Conservation (phyloP, 1,140 invertebrate genomes). For the Pinna nobilis region DNA sequence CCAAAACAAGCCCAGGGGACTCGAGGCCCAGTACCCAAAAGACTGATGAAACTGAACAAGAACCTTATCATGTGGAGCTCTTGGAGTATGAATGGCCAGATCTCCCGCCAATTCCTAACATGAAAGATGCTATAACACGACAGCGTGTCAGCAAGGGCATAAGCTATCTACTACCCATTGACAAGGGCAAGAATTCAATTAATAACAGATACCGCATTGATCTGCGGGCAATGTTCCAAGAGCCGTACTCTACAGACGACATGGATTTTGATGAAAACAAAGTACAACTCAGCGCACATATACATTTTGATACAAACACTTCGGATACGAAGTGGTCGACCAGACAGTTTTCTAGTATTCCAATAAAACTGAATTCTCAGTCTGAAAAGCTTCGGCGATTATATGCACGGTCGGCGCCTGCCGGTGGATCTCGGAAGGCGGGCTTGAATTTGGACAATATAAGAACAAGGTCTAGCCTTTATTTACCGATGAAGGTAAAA, state of each 20-base stretch:
- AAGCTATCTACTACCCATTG: constrained; percentile 67
- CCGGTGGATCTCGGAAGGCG: constrained; percentile 48
- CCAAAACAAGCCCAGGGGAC: constrained; percentile 35
- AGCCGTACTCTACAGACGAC: constrained; percentile 61
- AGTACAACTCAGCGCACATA: constrained; percentile 58
- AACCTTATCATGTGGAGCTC: constrained; percentile 56
- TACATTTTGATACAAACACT: constrained; percentile 63
- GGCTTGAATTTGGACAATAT: constrained; percentile 47
- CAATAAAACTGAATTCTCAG: constrained; percentile 60
- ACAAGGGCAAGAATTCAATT: constrained; percentile 67
- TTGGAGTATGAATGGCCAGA: constrained; percentile 70
- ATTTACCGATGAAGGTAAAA: constrained; percentile 56
- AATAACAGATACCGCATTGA: constrained; percentile 64
- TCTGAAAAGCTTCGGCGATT: constrained; percentile 58
- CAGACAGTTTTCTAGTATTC: constrained; percentile 39
- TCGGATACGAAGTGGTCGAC: constrained; percentile 55
- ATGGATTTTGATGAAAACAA: constrained; percentile 56
- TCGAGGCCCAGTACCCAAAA: neutral
- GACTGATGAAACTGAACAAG: constrained; percentile 13
- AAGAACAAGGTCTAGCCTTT: constrained; percentile 57
- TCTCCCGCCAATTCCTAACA: constrained; percentile 63
- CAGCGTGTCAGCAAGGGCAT: constrained; percentile 64
- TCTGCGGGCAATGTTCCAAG: constrained; percentile 68
- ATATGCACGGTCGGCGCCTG: constrained; percentile 62
- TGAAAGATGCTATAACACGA: constrained; percentile 69